Conservation (phyloP, 2,797 vertebrate genomes). For the Crocidura indochinensis region DNA sequence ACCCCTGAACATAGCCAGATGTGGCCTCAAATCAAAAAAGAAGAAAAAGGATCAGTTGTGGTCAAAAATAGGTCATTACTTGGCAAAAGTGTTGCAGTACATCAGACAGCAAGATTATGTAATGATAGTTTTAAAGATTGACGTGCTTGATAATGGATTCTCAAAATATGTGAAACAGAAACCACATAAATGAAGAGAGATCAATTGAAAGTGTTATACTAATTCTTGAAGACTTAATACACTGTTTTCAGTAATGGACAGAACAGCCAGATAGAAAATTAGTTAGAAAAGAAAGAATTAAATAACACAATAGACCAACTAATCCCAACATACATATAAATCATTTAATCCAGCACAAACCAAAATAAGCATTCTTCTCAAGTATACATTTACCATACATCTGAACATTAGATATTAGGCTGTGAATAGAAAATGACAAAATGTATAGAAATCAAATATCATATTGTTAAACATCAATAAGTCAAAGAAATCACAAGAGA, state of each 20-base stretch:
- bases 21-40: too few species aligned
- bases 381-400: background rate
- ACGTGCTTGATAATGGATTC: background rate
- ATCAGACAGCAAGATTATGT: background rate
- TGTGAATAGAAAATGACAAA: slow-evolving; percentile 11
- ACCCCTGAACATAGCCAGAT: too few species aligned
- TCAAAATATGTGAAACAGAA: background rate
- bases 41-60: too few species aligned
- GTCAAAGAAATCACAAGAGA: background rate
- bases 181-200: slow-evolving; percentile 15
- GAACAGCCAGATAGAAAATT: background rate
- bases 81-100: too few species aligned
- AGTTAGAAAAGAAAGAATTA: background rate
- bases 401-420: background rate
- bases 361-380: background rate
- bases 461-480: background rate
- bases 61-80: too few species aligned
- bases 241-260: background rate
- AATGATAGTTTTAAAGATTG: slow-evolving; percentile 15
- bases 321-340: background rate
- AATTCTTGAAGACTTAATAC: background rate
- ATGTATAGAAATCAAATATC: background rate
- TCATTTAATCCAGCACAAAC: background rate
- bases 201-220: background rate
- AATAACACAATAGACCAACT: background rate